These are phyloP conservation scores for Rhingia rostrata DNA, from an alignment of 2,888 invertebrate genomes.

Conservation along the genomic window DNA sequence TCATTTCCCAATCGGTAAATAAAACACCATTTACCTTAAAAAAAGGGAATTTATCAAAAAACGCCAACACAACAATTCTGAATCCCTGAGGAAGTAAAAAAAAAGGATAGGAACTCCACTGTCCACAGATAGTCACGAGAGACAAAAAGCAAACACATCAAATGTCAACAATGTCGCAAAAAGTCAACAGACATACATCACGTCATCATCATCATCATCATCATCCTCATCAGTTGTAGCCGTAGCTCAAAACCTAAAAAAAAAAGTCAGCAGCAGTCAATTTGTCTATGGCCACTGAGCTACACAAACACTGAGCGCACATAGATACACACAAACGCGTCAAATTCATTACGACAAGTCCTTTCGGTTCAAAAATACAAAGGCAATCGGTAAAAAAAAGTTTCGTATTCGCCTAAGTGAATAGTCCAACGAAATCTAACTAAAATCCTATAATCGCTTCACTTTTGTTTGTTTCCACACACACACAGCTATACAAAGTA, in stretches of 20 bases:
- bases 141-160: conserved; percentile 57
- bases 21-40: background rate
- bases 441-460: conserved; percentile 58
- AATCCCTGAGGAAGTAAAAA: background rate
- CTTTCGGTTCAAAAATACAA: conserved; percentile 5
- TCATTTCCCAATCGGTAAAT: conserved; percentile 22
- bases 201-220: conserved; percentile 44
- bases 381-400: conserved; percentile 26
- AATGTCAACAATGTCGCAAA: conserved; percentile 59
- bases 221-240: conserved; percentile 36
- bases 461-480: conserved; percentile 41
- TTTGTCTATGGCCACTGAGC: conserved; percentile 21
- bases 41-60: background rate
- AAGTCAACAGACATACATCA: conserved; percentile 57
- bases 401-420: conserved; percentile 47
- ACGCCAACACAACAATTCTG: background rate
- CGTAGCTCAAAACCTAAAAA: background rate
- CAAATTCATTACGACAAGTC: conserved; percentile 48
- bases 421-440: conserved; percentile 28
- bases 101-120: background rate
- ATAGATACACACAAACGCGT: conserved; percentile 21
- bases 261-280: conserved; percentile 44
- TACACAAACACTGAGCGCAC: conserved; percentile 11
- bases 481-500: background rate
- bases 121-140: conserved; percentile 21